phyloP scores from a whole-genome alignment of 1,140 invertebrate species.

The Ips nitidus region DNA sequence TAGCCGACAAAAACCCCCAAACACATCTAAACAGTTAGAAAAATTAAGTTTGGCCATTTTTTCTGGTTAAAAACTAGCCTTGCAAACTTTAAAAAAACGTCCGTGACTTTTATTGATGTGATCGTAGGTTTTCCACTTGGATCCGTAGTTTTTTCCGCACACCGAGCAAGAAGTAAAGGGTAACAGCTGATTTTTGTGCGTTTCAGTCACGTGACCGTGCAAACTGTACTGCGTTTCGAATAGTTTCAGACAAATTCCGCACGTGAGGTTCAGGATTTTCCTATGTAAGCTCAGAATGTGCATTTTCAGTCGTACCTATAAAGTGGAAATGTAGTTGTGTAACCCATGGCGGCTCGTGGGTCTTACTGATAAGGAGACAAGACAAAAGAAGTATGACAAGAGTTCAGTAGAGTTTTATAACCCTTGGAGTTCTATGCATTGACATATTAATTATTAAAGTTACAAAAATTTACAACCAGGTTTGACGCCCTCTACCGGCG shows the following conservation, averaged over 20 bases:
- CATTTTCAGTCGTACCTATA: constrained; percentile 59
- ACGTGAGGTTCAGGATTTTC: constrained; percentile 60
- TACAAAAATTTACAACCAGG: no score
- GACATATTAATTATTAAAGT: no score
- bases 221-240: constrained; percentile 60
- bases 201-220: constrained; percentile 58
- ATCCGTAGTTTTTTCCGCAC: constrained; percentile 63
- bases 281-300: constrained; percentile 60
- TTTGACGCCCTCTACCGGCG: no score
- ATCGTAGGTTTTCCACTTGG: constrained; percentile 63
- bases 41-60: background rate
- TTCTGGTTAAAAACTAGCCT: constrained; percentile 35
- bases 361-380: no score
- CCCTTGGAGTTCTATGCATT: no score
- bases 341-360: no score
- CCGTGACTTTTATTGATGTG: constrained; percentile 65
- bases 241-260: constrained; percentile 61
- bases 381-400: no score
- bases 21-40: constrained; percentile 50
- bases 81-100: constrained; percentile 61
- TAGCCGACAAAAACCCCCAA: constrained; percentile 60
- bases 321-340: background rate
- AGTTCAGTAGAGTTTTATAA: no score
- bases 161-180: constrained; percentile 61
- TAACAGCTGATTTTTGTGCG: constrained; percentile 55